phyloP scores from a whole-genome alignment of 1,140 invertebrate genomes.

The Coptotermes formosanus region DNA sequence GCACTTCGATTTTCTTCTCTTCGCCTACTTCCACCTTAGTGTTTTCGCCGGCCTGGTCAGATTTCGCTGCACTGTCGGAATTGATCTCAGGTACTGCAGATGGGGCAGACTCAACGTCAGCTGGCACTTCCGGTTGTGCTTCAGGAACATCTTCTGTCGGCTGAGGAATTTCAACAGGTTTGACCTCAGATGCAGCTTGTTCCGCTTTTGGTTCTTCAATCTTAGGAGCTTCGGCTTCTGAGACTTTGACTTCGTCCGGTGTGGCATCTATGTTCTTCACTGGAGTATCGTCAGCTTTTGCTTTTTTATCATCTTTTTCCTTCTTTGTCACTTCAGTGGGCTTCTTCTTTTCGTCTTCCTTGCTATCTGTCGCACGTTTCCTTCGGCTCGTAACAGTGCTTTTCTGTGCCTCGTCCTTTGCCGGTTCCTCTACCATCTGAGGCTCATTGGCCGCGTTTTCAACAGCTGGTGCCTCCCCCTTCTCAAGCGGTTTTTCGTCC shows the following conservation, averaged over 20 bases:
- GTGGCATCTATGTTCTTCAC: neutral
- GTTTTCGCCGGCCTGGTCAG: neutral
- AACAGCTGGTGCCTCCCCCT: neutral
- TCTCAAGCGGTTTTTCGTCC: slow-evolving; percentile 21
- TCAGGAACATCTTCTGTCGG: no score
- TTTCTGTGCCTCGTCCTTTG: neutral
- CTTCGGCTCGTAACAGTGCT: slow-evolving; percentile 8
- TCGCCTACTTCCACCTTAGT: neutral
- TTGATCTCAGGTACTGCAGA: neutral
- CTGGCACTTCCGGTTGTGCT: neutral
- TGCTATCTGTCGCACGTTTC: slow-evolving; percentile 15
- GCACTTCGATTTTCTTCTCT: slow-evolving; percentile 3
- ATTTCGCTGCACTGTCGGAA: neutral
- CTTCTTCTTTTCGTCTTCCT: slow-evolving; percentile 29
- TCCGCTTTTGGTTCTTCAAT: neutral
- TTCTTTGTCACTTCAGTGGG: slow-evolving; percentile 20
- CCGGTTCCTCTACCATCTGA: neutral
- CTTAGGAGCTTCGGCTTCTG: neutral
- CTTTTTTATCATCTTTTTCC: slow-evolving; percentile 5
- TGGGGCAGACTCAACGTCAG: neutral
- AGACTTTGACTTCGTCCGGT: neutral
- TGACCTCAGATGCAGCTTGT: neutral
- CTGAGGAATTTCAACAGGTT: neutral
- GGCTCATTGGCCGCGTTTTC: neutral
- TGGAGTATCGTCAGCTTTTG: neutral